These are phyloP conservation scores for Lasiurus borealis DNA, from an alignment of 2,113 vertebrate species.

Conservation along the genomic window DNA sequence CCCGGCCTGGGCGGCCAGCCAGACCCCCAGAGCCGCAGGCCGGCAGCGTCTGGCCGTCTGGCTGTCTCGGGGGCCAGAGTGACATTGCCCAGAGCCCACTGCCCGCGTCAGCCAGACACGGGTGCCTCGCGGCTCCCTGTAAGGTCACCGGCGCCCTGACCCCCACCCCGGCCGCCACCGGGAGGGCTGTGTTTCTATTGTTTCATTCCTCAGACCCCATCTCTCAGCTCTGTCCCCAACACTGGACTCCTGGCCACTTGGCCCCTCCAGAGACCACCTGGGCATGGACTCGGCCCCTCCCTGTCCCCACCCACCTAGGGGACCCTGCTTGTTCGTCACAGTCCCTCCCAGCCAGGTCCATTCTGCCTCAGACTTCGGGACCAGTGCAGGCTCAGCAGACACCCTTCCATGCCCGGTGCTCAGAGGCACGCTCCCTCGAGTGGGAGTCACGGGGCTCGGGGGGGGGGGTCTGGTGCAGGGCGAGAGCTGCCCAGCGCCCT, in stretches of 20 bases:
- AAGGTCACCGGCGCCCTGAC: neutral
- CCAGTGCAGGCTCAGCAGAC: neutral
- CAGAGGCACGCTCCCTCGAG: fast-evolving
- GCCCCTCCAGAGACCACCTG: fast-evolving
- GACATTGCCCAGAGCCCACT: conserved; percentile 17
- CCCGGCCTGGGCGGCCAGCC: neutral
- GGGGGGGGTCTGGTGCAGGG: neutral
- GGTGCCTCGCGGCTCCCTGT: neutral
- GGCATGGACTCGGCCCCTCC: fast-evolving
- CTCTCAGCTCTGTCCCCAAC: neutral
- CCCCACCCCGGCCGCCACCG: no score
- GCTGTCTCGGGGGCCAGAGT: fast-evolving
- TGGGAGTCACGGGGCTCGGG: no score
- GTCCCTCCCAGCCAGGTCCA: neutral
- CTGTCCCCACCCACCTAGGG: neutral
- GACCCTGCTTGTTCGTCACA: fast-evolving
- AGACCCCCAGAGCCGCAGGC: neutral
- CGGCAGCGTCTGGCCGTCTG: fast-evolving
- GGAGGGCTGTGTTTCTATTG: fast-evolving
- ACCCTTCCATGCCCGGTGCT: neutral
- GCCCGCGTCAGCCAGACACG: neutral
- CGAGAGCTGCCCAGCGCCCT: neutral
- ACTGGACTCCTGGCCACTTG: neutral
- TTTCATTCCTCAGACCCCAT: fast-evolving
- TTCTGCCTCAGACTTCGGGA: neutral